Evolutionary conservation across 2,113 vertebrate species (phyloP).

Genomic region (Callospermophilus lateralis): DNA sequence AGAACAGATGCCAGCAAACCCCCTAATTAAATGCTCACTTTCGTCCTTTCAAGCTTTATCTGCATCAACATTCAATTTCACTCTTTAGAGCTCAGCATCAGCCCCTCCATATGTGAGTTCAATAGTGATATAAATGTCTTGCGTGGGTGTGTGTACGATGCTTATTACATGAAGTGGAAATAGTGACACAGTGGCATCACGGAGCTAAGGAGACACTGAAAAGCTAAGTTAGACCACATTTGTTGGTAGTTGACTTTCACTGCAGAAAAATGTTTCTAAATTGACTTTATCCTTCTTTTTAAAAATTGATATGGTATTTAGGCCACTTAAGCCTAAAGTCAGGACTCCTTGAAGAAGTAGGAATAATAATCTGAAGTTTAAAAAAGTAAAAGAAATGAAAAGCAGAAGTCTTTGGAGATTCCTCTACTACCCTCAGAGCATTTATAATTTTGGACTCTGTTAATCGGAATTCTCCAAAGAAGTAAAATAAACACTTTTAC

Average conservation of each 20-base stretch:
- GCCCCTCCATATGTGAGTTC: conserved; percentile 79
- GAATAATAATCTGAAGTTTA: background rate
- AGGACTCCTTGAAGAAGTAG: background rate
- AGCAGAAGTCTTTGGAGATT: background rate
- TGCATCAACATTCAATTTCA: conserved; percentile 85
- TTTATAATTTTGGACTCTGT: background rate
- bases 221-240: background rate
- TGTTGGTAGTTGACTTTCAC: background rate
- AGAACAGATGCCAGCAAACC: conserved; percentile 84
- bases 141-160: accelerated
- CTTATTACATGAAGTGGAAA: background rate
- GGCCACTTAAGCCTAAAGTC: background rate
- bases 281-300: background rate
- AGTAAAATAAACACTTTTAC: background rate
- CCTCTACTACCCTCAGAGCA: background rate
- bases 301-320: background rate
- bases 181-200: accelerated
- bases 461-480: background rate
- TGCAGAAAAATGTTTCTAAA: background rate
- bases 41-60: conserved; percentile 85
- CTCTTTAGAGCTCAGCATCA: conserved; percentile 81
- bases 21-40: conserved; percentile 86
- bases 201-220: background rate
- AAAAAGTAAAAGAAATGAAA: background rate
- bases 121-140: background rate